Percentiles rank a stretch among this genome's conserved stretches.
phyloP scores from a whole-genome alignment of 2,888 invertebrate species.

The Frankliniella intonsa region DNA sequence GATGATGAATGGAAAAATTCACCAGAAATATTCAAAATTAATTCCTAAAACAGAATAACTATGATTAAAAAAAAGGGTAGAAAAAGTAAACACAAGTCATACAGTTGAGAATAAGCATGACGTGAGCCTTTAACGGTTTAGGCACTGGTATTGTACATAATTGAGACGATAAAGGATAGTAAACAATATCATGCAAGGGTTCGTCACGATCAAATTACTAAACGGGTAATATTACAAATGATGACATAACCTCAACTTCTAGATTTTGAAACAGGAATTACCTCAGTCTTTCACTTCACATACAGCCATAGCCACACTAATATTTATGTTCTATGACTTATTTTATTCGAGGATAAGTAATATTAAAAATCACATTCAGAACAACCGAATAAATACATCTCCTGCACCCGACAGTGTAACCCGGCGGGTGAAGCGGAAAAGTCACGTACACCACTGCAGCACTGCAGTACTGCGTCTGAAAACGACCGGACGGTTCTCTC shows the following conservation, averaged over 20 bases:
- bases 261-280: background rate
- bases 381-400: no score
- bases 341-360: no score
- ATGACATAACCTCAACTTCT: background rate
- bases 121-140: no score
- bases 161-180: no score
- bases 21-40: background rate
- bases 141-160: no score
- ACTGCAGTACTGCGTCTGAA: background rate
- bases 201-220: background rate
- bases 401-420: background rate
- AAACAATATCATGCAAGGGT: no score
- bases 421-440: background rate
- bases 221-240: background rate
- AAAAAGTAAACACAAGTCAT: background rate
- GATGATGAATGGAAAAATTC: background rate
- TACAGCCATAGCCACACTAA: no score
- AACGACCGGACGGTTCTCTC: background rate
- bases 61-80: background rate
- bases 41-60: background rate
- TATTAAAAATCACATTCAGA: no score
- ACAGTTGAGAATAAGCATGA: background rate
- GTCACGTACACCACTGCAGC: constrained; percentile 41
- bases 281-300: background rate
- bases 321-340: no score